Conservation (phyloP, 1,140 invertebrate genomes). For the Ostrea edulis region DNA sequence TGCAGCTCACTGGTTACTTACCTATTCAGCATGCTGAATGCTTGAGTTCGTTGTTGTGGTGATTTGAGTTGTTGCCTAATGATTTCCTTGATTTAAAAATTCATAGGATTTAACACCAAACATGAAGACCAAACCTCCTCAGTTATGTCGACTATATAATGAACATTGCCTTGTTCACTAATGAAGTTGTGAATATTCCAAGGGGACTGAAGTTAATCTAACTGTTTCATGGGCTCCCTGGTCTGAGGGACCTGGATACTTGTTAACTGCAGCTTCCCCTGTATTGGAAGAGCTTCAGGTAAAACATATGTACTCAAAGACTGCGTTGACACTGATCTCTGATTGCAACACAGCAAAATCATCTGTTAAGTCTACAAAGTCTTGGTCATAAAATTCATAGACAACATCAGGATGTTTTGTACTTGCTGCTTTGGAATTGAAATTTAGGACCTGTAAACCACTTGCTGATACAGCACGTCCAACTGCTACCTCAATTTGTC, state of each 20-base stretch:
- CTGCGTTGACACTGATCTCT: background rate
- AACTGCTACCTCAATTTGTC: constrained; percentile 55
- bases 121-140: constrained; percentile 14
- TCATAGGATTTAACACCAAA: constrained; percentile 15
- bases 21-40: constrained; percentile 37
- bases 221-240: background rate
- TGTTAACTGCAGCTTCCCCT: too few species aligned
- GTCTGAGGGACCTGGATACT: constrained; percentile 1
- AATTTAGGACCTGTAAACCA: constrained; percentile 46
- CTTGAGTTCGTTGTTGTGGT: constrained; percentile 35
- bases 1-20: constrained; percentile 38
- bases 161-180: background rate
- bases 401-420: constrained; percentile 48
- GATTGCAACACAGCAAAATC: constrained; percentile 46
- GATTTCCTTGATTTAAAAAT: constrained; percentile 33
- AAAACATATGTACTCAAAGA: too few species aligned
- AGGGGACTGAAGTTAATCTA: constrained; percentile 23
- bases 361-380: background rate
- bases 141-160: background rate
- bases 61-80: constrained; percentile 16
- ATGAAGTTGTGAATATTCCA: constrained; percentile 39
- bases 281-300: too few species aligned
- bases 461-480: constrained; percentile 45
- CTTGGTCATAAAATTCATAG: constrained; percentile 53
- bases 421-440: constrained; percentile 38